Base-by-base conservation (phyloP, 2,888 invertebrate species). In the Lottia gigantea region DNA sequence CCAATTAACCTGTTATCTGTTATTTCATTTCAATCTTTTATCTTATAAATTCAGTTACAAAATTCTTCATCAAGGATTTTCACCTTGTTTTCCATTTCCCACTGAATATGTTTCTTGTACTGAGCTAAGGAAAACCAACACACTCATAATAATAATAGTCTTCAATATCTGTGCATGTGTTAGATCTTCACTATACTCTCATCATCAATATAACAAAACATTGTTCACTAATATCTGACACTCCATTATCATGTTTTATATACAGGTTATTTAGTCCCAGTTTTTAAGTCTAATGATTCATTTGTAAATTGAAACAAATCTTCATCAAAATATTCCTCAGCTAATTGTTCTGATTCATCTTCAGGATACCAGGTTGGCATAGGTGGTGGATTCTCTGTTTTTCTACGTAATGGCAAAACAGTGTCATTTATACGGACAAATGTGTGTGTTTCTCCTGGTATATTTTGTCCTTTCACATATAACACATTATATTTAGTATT, bases 401-500 rank as follows among this genome's bases (percentile, higher is more conserved):
- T 23, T 14, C 78, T 72, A 25, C 76, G 76, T 16, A 73, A 82
- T 0, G 92, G 92, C 65, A 95, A 88, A 16, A 93, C 82, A 3
- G 95, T 94, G 86, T 98, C 98, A 84, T 92, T 94, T 74, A 98
- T 91, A 80, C 94, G 73, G 7, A 86, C 83, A 77, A 83, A 87
- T 45, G 82, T 77, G 83, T 95, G 95, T 0, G 92, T 93, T 84
- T 92, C 93, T 1, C 98, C 98, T 3, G 97, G 94, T 74, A 96
- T 91, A 26, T 91, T 92, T 23, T 92, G 92, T 15, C 97, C 97
- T 78, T 92, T 90, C 14, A 97, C 93, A 92, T 95, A 98, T 73
- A 98, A 90, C 0, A 98, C 93, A 89, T 98, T 97, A 87, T 95
- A 92, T 86, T 96, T 95, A n/a, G 95, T 95, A 86, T 98, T 97